These are phyloP conservation scores for Chlorodrepanis virens DNA, from an alignment of 2,113 vertebrate genomes.

Conservation along the genomic window DNA sequence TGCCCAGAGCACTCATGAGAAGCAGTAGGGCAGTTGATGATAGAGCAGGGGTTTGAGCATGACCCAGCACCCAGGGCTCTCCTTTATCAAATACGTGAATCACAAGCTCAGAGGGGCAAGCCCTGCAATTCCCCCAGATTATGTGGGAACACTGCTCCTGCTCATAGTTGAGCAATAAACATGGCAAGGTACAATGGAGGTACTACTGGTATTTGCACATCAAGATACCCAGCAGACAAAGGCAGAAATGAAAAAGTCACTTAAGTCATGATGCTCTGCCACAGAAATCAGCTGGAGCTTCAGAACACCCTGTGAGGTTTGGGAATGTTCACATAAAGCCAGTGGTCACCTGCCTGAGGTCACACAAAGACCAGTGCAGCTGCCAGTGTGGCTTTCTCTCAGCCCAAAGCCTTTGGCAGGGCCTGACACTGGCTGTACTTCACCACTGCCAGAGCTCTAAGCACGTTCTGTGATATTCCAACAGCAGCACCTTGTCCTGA, in stretches of 20 bases:
- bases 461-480: neutral
- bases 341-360: accelerated
- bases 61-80: neutral
- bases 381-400: neutral
- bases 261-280: neutral
- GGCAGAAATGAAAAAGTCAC: neutral
- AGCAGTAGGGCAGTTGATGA: neutral
- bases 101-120: neutral
- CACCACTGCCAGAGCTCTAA: neutral
- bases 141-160: neutral
- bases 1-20: neutral
- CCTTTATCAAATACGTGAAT: neutral
- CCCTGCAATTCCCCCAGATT: neutral
- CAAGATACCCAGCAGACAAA: neutral
- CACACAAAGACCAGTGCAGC: neutral
- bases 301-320: neutral
- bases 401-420: neutral
- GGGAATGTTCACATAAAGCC: neutral
- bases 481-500: neutral
- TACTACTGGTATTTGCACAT: neutral
- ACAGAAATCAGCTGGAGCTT: neutral
- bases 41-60: neutral
- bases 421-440: neutral
- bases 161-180: neutral
- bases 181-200: neutral